These are phyloP conservation scores for Spodoptera picta DNA, from an alignment of 2,888 invertebrate species.

Conservation along the genomic window DNA sequence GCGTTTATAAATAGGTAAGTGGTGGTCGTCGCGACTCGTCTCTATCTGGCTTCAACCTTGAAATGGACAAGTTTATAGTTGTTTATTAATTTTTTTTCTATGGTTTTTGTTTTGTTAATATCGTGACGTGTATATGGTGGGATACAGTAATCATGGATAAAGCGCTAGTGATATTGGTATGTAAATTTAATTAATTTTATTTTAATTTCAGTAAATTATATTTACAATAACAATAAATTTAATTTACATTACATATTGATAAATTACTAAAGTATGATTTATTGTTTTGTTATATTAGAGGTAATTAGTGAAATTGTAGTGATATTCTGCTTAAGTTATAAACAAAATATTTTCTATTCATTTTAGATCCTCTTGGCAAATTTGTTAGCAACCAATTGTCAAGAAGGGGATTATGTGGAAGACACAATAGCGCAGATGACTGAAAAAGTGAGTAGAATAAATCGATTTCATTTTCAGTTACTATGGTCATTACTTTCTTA, in stretches of 20 bases:
- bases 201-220: neutral
- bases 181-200: conserved; percentile 40
- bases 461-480: neutral
- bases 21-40: conserved; percentile 73
- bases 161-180: conserved; percentile 73
- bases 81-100: conserved; percentile 51
- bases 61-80: conserved; percentile 74
- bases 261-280: neutral
- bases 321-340: neutral
- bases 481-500: too few relatives aligned
- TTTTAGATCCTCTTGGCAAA: conserved; percentile 79
- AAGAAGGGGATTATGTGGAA: conserved; percentile 70
- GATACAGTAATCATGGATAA: conserved; percentile 72
- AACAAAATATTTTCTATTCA: neutral
- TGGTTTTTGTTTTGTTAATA: conserved; percentile 51
- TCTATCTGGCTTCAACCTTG: conserved; percentile 82
- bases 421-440: conserved; percentile 57
- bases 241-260: too few relatives aligned
- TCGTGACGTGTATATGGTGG: conserved; percentile 64
- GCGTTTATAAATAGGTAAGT: conserved; percentile 85
- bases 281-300: neutral
- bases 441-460: conserved; percentile 68
- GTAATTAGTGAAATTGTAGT: conserved; percentile 1
- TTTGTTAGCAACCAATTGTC: conserved; percentile 75
- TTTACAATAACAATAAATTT: neutral